A percentile compares a stretch with the other conserved stretches of the same genome.
phyloP scores from a whole-genome alignment of 2,113 vertebrate species.

The Crypturellus undulatus region DNA sequence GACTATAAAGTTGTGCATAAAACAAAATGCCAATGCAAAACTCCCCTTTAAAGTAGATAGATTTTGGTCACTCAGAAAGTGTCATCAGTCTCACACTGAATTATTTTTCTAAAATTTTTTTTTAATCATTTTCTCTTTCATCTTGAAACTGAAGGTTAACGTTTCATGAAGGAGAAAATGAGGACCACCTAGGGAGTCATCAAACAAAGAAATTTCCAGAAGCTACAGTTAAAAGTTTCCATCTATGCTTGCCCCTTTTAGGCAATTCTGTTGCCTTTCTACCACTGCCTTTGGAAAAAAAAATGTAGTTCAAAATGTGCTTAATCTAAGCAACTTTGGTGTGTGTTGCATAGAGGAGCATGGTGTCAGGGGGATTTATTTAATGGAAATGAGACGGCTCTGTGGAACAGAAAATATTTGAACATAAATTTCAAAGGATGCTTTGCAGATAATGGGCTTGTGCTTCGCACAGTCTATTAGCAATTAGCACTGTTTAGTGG shows the following conservation, averaged over 20 bases:
- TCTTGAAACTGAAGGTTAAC: background rate
- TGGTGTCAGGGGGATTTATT: background rate
- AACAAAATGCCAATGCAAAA: background rate
- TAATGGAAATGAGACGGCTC: background rate
- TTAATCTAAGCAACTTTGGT: background rate
- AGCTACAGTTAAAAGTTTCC: background rate
- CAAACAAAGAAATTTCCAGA: constrained; percentile 12
- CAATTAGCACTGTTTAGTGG: background rate
- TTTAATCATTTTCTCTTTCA: background rate
- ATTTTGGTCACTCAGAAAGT: background rate
- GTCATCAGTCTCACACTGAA: background rate
- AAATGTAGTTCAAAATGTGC: background rate
- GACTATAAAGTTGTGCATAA: background rate
- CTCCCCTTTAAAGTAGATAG: background rate
- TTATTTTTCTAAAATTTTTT: constrained; percentile 23
- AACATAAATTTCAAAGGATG: constrained; percentile 43
- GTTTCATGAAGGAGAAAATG: constrained; percentile 14
- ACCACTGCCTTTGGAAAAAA: background rate
- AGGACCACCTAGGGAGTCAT: background rate
- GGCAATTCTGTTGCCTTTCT: background rate
- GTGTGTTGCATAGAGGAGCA: background rate
- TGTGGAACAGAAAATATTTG: constrained; percentile 42
- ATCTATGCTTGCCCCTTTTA: background rate
- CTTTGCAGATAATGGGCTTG: background rate
- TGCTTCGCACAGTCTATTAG: background rate